phyloP scores from a whole-genome alignment of 2,888 invertebrate species.

The Lasioglossum lativentre region DNA sequence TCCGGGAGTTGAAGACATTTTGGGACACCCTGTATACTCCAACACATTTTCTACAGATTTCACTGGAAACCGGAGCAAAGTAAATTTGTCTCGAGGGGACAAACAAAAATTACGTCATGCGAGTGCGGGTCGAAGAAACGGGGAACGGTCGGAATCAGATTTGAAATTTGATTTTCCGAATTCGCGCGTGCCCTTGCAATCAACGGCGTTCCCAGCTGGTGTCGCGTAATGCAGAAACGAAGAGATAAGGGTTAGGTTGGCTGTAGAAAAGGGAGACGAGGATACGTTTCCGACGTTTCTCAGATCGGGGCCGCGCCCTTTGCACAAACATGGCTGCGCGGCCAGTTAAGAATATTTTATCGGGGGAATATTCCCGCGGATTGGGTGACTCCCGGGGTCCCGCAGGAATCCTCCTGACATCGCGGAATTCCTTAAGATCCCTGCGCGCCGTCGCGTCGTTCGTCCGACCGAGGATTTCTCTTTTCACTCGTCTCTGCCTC shows the following conservation, averaged over 20 bases:
- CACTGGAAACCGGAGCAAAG: too few species aligned
- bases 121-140: background rate
- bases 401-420: constrained; percentile 74
- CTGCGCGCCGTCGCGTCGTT: constrained; percentile 24
- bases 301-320: constrained; percentile 56
- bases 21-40: too few species aligned
- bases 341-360: constrained; percentile 75
- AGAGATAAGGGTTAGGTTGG: constrained; percentile 38
- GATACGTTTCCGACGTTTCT: constrained; percentile 41
- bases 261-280: constrained; percentile 46
- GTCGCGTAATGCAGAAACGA: constrained; percentile 16
- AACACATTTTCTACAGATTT: too few species aligned
- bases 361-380: constrained; percentile 70
- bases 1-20: too few species aligned
- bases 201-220: constrained; percentile 22
- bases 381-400: constrained; percentile 55
- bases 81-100: background rate
- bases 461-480: constrained; percentile 54
- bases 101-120: background rate
- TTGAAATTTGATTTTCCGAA: background rate
- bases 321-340: constrained; percentile 63
- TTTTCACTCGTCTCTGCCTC: constrained; percentile 39
- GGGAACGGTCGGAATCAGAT: background rate
- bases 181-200: background rate
- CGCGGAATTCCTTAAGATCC: constrained; percentile 70